Conservation (phyloP, 1,140 invertebrate species). For the Aphelinus atriplicis region DNA sequence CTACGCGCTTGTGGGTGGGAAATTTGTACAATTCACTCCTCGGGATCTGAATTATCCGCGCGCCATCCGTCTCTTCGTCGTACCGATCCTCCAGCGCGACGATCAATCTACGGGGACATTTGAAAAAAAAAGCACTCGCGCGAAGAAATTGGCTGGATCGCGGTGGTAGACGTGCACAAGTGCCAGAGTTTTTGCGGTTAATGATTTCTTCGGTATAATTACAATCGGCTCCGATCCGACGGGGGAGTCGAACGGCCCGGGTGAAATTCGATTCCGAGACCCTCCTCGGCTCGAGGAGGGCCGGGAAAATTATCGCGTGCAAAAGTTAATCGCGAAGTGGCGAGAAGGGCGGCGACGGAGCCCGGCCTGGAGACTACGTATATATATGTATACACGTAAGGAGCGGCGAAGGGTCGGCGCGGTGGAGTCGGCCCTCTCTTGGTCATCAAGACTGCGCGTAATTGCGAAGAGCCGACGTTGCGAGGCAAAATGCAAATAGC, state of each 20-base stretch:
- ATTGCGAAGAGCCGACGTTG: conserved; percentile 19
- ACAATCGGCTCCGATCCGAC: background rate
- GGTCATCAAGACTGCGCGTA: conserved; percentile 11
- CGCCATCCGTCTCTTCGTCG: too few relatives aligned
- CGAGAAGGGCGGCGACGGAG: background rate
- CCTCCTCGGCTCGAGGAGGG: background rate
- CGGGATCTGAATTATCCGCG: too few relatives aligned
- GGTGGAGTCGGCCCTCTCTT: background rate
- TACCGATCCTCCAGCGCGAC: too few relatives aligned
- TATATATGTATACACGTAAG: background rate
- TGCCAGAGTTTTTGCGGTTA: too few relatives aligned
- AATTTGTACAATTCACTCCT: too few relatives aligned
- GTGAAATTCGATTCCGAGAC: conserved; percentile 16
- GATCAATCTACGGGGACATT: too few relatives aligned
- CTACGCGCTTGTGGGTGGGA: too few relatives aligned
- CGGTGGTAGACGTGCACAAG: too few relatives aligned
- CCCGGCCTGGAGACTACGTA: background rate
- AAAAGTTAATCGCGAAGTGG: conserved; percentile 15
- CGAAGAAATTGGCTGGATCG: too few relatives aligned
- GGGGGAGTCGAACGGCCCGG: too few relatives aligned
- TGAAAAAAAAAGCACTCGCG: too few relatives aligned
- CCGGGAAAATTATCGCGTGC: conserved; percentile 7
- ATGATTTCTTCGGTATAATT: background rate
- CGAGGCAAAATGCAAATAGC: conserved; percentile 33
- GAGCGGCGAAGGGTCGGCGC: background rate